Percentiles rank a stretch among this genome's conserved stretches.
Evolutionary conservation across 2,888 invertebrate genomes (phyloP).

Genomic region (Cyclophora albipunctata): DNA sequence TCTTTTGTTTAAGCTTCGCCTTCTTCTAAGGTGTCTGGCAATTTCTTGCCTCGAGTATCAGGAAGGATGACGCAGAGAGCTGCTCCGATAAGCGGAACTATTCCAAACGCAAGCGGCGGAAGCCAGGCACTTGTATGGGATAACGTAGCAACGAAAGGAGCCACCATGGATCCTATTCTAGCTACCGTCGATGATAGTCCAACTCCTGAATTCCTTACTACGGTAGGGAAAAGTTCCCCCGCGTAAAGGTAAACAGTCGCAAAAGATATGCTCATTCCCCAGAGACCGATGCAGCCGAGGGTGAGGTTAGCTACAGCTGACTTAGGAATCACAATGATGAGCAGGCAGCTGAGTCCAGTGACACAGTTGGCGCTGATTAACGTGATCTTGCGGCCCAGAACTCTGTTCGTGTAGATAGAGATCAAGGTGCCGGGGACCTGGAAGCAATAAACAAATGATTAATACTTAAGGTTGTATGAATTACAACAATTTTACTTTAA

Average conservation of each 20-base stretch:
- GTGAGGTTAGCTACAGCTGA: constrained; percentile 70
- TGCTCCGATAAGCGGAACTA: constrained; percentile 80
- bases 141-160: constrained; percentile 87
- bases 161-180: constrained; percentile 88
- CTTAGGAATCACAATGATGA: constrained; percentile 74
- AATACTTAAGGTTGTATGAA: neutral
- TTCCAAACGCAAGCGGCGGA: constrained; percentile 84
- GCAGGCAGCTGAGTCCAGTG: constrained; percentile 78
- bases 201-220: constrained; percentile 89
- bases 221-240: constrained; percentile 92
- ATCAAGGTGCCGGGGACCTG: constrained; percentile 78
- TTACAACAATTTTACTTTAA: neutral
- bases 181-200: constrained; percentile 91
- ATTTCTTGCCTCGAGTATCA: constrained; percentile 83
- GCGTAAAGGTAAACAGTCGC: constrained; percentile 91
- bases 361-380: constrained; percentile 79
- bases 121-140: constrained; percentile 73
- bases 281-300: constrained; percentile 84
- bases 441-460: constrained; percentile 22
- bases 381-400: constrained; percentile 80
- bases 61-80: constrained; percentile 81
- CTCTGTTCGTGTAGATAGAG: constrained; percentile 79
- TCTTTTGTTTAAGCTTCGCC: constrained; percentile 73
- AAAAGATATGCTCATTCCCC: constrained; percentile 88
- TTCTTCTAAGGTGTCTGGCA: constrained; percentile 88